Evolutionary conservation across 2,888 invertebrate species (phyloP), one percentile per base, ranked within the genome.

Genomic region (Zygaena filipendulae): DNA sequence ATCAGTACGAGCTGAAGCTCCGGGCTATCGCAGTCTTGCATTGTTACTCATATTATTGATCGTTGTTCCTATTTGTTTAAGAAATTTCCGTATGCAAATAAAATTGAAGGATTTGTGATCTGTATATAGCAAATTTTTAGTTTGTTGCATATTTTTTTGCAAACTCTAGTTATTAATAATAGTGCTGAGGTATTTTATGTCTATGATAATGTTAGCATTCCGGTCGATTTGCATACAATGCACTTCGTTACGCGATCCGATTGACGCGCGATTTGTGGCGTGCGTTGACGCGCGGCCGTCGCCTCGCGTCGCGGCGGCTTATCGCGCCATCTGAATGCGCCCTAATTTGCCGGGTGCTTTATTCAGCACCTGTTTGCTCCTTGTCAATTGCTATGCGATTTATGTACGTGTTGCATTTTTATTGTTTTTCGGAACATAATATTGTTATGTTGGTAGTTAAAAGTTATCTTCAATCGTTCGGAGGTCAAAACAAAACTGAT

Each of bases 201-300:
- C n/a, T n/a, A n/a, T n/a, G n/a, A n/a, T n/a, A n/a, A n/a, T n/a
- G n/a, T n/a, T n/a, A n/a, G n/a, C n/a, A n/a, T n/a, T n/a, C n/a
- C n/a, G n/a, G 29, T 22, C 39, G 33, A 32, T 74, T 72, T 69
- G 68, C 72, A 74, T 74, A 74, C 74, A 74, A 74, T 74, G 56
- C 59, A 38, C 47, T 51, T 68, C 66, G 68, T 68, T 67, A 67
- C 50, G 47, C 45, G 40, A 28, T 38, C 40, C 49, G 57, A 52
- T 48, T 59, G 68, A 67, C 62, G 67, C 49, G 51, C 54, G 61
- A 16, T 16, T 16, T 60, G 58, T 39, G 41, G 40, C 40, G 40
- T 35, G 37, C 30, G 35, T 35, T 49, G 55, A 55, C 59, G 52
- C 48, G 55, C 49, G 52, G 45, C 47, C 47, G 29, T 26, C 30